A percentile compares a stretch with the other conserved stretches of the same genome.
These are phyloP conservation scores for Calameuta pallipes DNA, from an alignment of 2,888 invertebrate genomes.

Conservation along the genomic window DNA sequence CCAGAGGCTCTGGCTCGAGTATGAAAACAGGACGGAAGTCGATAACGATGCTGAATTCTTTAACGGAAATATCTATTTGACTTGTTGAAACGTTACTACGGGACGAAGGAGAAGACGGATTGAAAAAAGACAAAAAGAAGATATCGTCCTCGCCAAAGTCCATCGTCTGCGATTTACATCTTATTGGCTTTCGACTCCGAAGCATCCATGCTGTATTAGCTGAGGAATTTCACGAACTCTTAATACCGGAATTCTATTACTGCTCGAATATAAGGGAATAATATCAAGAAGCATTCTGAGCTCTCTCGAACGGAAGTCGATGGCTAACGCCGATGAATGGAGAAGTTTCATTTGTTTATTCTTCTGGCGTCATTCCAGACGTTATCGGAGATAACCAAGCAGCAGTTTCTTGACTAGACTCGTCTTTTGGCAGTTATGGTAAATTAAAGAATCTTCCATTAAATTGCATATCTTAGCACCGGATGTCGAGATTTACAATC, in stretches of 20 bases:
- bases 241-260: conserved; percentile 16
- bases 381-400: neutral
- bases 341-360: conserved; percentile 28
- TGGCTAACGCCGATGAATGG: conserved; percentile 18
- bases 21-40: neutral
- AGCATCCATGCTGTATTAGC: conserved; percentile 20
- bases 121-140: neutral
- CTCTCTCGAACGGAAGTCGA: conserved; percentile 20
- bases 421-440: neutral
- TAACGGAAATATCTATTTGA: neutral
- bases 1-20: neutral
- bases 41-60: neutral
- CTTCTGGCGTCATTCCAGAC: conserved; percentile 31
- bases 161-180: conserved; percentile 34
- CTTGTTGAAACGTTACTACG: neutral
- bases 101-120: neutral
- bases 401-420: neutral
- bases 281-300: neutral
- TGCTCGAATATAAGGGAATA: neutral
- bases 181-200: conserved; percentile 30
- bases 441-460: neutral
- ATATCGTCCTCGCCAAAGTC: neutral
- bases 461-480: neutral
- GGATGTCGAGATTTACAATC: neutral
- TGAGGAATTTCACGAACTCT: conserved; percentile 23